Evolutionary conservation across 1,140 invertebrate genomes (phyloP), one percentile per base, ranked within the genome.

Genomic region (Drosophila nebulosa): DNA sequence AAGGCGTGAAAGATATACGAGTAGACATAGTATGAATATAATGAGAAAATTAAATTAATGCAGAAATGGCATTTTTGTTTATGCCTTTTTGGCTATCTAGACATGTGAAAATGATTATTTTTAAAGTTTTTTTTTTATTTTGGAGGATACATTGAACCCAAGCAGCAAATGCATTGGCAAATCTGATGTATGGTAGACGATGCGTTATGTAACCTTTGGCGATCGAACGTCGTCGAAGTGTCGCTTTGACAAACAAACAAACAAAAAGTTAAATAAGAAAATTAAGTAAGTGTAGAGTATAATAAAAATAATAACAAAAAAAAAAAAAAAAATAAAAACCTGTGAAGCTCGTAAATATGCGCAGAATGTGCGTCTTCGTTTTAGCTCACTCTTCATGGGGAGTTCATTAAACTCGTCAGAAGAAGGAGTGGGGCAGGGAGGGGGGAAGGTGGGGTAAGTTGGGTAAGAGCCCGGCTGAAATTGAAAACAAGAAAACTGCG

Each of bases 401-500:
- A 58, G 56, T 58, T 58, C 56, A 58, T 58, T 58, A 58, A 58
- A 58, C 56, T 50, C 21, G 36, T 2, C 3, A 26, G n/a, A 4
- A 32, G 30, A 12, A 4, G 9, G 30, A 10, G 1, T 10, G 10
- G 3, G 30, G 1, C 12, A 6, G 27, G 30, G 30, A 10, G 9
- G 30, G 10, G 30, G 9, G 30, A 10, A 12, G 30, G 30, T 32
- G 27, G 27, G 30, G 30, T 10, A 10, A 10, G 30, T 12, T 32
- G 9, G 30, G 30, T 65, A 79, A 83, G 75, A 80, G 79, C 75
- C 62, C 46, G 68, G 24, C 75, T 71, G 61, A 84, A 73, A 74
- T n/a, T n/a, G n/a, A 36, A 62, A 60, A 85, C 79, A 85, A 80
- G 68, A 85, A 68, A 73, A 76, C 80, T 68, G 77, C 81, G 80